Conservation (phyloP, 2,113 vertebrate species). For the Rhinoderma darwinii region DNA sequence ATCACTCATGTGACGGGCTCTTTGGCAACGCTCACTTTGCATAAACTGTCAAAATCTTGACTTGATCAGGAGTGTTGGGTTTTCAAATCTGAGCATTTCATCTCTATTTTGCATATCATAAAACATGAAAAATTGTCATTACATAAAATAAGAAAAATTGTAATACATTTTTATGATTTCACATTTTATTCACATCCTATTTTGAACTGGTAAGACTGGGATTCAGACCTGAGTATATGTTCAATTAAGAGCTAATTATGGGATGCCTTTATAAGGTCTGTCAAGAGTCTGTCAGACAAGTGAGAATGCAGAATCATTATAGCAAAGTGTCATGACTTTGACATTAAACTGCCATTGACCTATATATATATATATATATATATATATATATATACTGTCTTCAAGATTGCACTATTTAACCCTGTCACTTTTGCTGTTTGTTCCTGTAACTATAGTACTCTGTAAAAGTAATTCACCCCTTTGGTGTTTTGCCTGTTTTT, state of each 20-base stretch:
- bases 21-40: too few relatives aligned
- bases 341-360: neutral
- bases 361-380: neutral
- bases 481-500: too few relatives aligned
- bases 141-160: too few relatives aligned
- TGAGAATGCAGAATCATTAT: neutral
- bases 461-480: too few relatives aligned
- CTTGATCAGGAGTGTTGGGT: too few relatives aligned
- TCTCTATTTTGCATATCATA: too few relatives aligned
- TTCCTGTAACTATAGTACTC: neutral
- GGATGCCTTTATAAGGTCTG: neutral
- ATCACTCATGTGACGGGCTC: too few relatives aligned
- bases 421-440: slow-evolving; percentile 9
- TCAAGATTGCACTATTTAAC: slow-evolving; percentile 13
- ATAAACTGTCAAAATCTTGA: too few relatives aligned
- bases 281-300: slow-evolving; percentile 9
- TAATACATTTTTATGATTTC: too few relatives aligned
- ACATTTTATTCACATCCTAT: too few relatives aligned
- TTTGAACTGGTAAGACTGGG: neutral
- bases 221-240: neutral
- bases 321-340: neutral
- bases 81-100: too few relatives aligned
- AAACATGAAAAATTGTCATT: too few relatives aligned
- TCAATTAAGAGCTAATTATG: neutral
- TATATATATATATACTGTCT: neutral